These are phyloP conservation scores for Mesembrinibis cayennensis DNA, from an alignment of 2,113 vertebrate species.

Conservation along the genomic window DNA sequence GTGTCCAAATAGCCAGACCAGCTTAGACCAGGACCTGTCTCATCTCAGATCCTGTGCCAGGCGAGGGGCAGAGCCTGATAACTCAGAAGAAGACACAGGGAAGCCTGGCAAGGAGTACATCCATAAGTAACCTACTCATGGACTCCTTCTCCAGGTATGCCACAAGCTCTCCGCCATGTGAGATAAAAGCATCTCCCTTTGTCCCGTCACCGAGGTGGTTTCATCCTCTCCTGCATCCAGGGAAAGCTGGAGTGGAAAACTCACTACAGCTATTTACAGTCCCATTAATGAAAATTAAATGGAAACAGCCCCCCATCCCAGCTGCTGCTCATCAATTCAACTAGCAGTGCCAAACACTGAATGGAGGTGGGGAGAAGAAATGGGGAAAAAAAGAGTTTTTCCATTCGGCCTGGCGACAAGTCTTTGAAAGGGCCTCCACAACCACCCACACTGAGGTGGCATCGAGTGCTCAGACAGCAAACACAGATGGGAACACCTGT, in stretches of 20 bases:
- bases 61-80: neutral
- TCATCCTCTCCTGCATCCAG: neutral
- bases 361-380: neutral
- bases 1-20: neutral
- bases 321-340: neutral
- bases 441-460: fast-evolving
- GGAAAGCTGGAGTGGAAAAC: neutral
- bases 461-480: neutral
- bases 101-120: neutral
- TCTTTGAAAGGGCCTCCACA: neutral
- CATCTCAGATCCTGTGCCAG: neutral
- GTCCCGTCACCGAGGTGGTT: fast-evolving
- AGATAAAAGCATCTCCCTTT: neutral
- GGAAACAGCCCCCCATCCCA: neutral
- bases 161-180: neutral
- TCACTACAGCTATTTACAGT: neutral
- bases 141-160: neutral
- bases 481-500: neutral
- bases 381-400: neutral
- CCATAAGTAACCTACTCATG: neutral
- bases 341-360: fast-evolving
- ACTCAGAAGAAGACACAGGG: neutral
- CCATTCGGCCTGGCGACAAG: fast-evolving
- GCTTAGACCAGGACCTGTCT: neutral
- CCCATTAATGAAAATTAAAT: neutral